Conservation (phyloP, 2,888 invertebrate species). For the Acleris holmiana region DNA sequence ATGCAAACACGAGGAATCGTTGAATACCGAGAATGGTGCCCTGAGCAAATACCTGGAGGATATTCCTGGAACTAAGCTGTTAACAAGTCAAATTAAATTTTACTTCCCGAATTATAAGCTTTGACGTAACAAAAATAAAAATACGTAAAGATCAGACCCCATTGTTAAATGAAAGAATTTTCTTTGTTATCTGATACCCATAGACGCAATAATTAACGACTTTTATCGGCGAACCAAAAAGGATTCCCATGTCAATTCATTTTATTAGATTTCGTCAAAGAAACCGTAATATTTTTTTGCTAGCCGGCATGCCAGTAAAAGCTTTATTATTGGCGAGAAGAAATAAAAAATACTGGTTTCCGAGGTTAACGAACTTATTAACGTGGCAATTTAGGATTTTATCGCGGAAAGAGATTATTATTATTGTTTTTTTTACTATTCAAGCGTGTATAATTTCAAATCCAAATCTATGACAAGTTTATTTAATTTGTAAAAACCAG, state of each 20-base stretch:
- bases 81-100: slow-evolving; percentile 15
- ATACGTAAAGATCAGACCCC: slow-evolving; percentile 40
- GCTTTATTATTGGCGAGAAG: slow-evolving; percentile 50
- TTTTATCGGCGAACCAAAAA: slow-evolving; percentile 53
- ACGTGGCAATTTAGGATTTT: slow-evolving; percentile 17
- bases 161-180: slow-evolving; percentile 48
- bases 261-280: slow-evolving; percentile 57
- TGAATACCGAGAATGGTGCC: slow-evolving; percentile 19
- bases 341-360: slow-evolving; percentile 25
- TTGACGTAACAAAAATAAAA: slow-evolving; percentile 21
- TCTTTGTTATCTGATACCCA: slow-evolving; percentile 62
- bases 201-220: slow-evolving; percentile 62
- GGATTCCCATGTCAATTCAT: slow-evolving; percentile 68
- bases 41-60: slow-evolving; percentile 24
- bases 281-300: slow-evolving; percentile 55
- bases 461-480: background rate
- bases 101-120: slow-evolving; percentile 21
- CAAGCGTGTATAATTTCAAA: background rate
- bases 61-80: slow-evolving; percentile 35
- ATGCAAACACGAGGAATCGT: slow-evolving; percentile 12
- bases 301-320: slow-evolving; percentile 44
- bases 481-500: background rate
- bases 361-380: slow-evolving; percentile 36
- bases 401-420: slow-evolving; percentile 18
- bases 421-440: slow-evolving; percentile 3